Evolutionary conservation across 2,888 invertebrate genomes (phyloP).

Genomic region (Hymenopus coronatus): DNA sequence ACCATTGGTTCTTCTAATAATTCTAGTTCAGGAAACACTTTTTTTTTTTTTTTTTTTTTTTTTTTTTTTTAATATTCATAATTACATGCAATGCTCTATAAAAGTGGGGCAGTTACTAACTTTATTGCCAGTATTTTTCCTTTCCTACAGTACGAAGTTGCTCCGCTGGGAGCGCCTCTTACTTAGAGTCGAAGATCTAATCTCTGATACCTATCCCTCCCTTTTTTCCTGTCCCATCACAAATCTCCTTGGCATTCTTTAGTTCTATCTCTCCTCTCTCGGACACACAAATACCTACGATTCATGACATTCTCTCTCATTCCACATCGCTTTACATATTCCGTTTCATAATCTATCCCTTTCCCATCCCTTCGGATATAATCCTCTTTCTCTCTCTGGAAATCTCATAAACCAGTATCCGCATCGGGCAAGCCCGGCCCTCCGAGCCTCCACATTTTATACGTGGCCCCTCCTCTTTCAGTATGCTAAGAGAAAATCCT

Average conservation of each 20-base stretch:
- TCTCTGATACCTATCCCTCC: not conserved
- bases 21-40: too few relatives aligned
- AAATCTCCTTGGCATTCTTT: not conserved
- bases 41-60: too few relatives aligned
- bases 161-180: conserved; percentile 6
- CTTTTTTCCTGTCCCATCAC: not conserved
- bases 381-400: not conserved
- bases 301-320: not conserved
- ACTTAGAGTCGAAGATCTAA: not conserved
- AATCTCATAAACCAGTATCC: conserved; percentile 17
- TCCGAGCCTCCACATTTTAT: conserved; percentile 12
- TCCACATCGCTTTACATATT: not conserved
- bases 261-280: not conserved
- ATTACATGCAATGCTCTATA: too few relatives aligned
- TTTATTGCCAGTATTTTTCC: not conserved
- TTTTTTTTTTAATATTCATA: too few relatives aligned
- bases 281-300: not conserved
- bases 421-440: conserved; percentile 12
- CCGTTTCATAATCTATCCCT: not conserved
- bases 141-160: not conserved
- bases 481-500: conserved; percentile 5
- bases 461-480: conserved; percentile 9
- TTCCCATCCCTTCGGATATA: not conserved
- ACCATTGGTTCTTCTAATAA: too few relatives aligned
- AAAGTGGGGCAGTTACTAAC: too few relatives aligned